phyloP scores from a whole-genome alignment of 2,797 vertebrate species.

The Xyrichtys novacula region DNA sequence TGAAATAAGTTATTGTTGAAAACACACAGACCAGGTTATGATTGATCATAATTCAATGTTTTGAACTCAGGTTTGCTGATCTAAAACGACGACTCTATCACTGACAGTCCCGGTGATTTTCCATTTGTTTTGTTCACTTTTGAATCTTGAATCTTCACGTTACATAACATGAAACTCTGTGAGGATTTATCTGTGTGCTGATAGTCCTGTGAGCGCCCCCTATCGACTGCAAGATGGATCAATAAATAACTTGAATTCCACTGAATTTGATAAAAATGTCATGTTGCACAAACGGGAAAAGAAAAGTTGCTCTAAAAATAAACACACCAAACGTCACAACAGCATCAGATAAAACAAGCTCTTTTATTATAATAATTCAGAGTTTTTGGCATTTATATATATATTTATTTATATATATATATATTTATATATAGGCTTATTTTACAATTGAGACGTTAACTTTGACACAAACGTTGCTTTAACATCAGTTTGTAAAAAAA shows the following conservation, averaged over 20 bases:
- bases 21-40: no score
- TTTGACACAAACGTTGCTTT: conserved; percentile 70
- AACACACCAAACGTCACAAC: neutral
- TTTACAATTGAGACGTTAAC: conserved; percentile 78
- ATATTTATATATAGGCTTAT: conserved; percentile 69
- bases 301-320: neutral
- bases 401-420: conserved; percentile 48
- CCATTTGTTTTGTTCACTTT: neutral
- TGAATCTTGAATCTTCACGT: neutral
- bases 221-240: neutral
- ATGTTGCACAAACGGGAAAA: neutral
- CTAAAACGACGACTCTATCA: no score
- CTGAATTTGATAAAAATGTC: neutral
- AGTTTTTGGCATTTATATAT: conserved; percentile 64
- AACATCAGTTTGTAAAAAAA: conserved; percentile 76
- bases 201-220: conserved; percentile 9
- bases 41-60: no score
- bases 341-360: conserved; percentile 62
- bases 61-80: no score
- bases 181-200: neutral
- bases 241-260: neutral
- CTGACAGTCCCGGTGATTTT: neutral
- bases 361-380: conserved; percentile 71
- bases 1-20: no score
- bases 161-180: neutral